Evolutionary conservation across 1,140 invertebrate species (phyloP), one percentile per base, ranked within the genome.

Genomic region (Neelides sp.): DNA sequence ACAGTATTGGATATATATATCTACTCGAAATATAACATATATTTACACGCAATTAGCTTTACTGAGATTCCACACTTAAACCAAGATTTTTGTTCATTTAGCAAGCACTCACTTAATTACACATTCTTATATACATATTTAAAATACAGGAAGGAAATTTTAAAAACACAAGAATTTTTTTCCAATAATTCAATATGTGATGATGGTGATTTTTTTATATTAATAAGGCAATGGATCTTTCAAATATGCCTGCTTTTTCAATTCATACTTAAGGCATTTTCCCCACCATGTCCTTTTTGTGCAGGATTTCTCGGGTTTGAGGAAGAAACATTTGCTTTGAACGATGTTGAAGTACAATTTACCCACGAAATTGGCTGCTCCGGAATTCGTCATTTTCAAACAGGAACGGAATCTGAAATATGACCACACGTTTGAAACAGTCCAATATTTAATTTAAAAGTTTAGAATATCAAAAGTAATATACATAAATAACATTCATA

Each of bases 291-390:
- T 79, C 8, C 78, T 70, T 58, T 82, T 75, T 12, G 72, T 69
- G 68, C 90, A 94, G 1, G 80, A 69, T 53, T 78, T 77, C 52
- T 84, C 77, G 1, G 76, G 73, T 61, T 86, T 86, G 12, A 95
- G 68, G 1, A 85, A 75, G 67, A 95, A 95, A 64, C 90, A 95
- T 62, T 90, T 85, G 0, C 84, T 90, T 64, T 90, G 85, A 2
- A 94, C 78, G 1, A 93, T 73, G 65, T 94, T 91, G 73, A 96
- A 96, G 71, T 91, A 95, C 5, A 95, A 71, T 63, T 86, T 86
- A 2, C 91, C 90, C 59, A 95, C 86, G 52, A 93, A 76, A 63
- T 90, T 87, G 0, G 89, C 81, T 1, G 85, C 78, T 3, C 80
- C 79, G 0, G 86, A 84, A 50, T 79, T 76, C 0, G 85, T 80